Base-by-base conservation (phyloP, 2,888 invertebrate genomes). In the Spodoptera picta region DNA sequence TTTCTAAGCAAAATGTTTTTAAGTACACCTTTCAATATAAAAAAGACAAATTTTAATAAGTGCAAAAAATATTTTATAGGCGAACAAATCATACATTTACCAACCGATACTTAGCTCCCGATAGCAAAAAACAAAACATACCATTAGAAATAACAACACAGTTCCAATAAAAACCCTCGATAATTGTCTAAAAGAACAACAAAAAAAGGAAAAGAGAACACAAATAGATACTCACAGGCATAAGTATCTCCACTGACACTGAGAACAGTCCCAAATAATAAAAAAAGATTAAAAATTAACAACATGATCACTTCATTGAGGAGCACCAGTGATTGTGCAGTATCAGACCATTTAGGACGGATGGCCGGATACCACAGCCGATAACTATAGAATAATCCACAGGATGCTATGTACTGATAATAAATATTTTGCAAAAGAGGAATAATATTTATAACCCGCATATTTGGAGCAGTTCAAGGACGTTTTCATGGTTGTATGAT, bases 351-450 rank as follows among this genome's bases (percentile, higher is more conserved):
- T 53, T 70, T 70, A 7, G 70, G 49, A 50, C 57, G 61, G 50
- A 48, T 71, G 69, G 61, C 77, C 74, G 80, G 80, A 78, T 69
- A 65, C 77, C 56, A 42, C 55, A 48, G 46, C 1, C 44, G 73
- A 73, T 79, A 80, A 66, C 65, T 50, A 61, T 51, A 76, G 60
- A 74, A 82, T 89, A 87, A 90, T 90, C 90, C 90, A 75, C 89
- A 90, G 91, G 91, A 91, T 83, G 89, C 80, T 72, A 70, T 59
- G 57, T 56, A 45, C 76, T 82, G 90, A 90, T 91, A 90, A 77
- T 72, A 69, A 63, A 63, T 72, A 71, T 73, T 75, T 70, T 75
- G 50, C 75, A 69, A 67, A 69, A 61, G 62, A 75, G 68, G 59
- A 75, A 73, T 60, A 61, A 48, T 63, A 56, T 66, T 73, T 75